Conservation (phyloP, 2,797 vertebrate species). For the Esox masquinongy region DNA sequence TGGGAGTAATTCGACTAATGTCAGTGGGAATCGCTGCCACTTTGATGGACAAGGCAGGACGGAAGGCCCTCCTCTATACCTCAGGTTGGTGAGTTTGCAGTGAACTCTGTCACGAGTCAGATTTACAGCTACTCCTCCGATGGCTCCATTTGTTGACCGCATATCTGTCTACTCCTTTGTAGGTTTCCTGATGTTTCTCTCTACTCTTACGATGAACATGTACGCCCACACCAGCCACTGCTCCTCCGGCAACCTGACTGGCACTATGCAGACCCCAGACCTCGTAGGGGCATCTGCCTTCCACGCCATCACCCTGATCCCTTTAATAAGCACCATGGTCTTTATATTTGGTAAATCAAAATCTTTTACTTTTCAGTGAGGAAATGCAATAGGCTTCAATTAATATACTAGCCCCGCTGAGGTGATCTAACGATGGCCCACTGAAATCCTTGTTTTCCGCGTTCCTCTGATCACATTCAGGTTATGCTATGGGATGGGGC, state of each 20-base stretch:
- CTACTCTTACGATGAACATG: constrained; percentile 83
- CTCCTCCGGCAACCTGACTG: constrained; percentile 43
- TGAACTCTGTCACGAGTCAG: too few relatives aligned
- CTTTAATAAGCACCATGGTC: constrained; percentile 85
- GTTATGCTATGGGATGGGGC: constrained; percentile 96
- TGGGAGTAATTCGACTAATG: constrained; percentile 67
- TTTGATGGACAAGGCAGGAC: constrained; percentile 77
- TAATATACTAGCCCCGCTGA: neutral
- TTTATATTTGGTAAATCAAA: constrained; percentile 87
- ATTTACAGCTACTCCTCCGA: too few relatives aligned
- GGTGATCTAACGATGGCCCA: neutral
- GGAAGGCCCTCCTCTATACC: constrained; percentile 73
- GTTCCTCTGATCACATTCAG: constrained; percentile 58
- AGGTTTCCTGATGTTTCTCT: constrained; percentile 81
- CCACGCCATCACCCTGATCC: constrained; percentile 73
- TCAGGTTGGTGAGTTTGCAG: constrained; percentile 56
- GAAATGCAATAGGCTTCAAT: neutral
- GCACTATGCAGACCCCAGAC: constrained; percentile 27
- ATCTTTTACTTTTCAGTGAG: neutral
- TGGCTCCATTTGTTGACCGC: neutral
- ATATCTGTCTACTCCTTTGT: constrained; percentile 15
- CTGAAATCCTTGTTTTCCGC: neutral
- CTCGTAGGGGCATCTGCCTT: constrained; percentile 1
- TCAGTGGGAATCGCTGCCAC: constrained; percentile 69
- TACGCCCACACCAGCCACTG: constrained; percentile 64